phyloP scores from a whole-genome alignment of 2,797 vertebrate genomes.

The Eremophila alpestris region DNA sequence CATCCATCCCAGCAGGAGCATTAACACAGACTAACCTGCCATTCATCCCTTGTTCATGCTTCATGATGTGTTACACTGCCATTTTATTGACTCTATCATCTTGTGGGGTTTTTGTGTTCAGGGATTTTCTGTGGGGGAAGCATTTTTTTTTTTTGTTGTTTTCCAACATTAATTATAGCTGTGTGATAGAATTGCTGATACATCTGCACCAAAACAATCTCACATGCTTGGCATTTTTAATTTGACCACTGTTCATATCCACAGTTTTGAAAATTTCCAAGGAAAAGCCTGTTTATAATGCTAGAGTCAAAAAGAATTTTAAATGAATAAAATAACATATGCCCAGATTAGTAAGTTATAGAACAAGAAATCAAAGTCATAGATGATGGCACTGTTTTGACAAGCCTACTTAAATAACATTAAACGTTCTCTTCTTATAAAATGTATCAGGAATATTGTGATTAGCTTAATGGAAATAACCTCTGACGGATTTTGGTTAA shows the following conservation, averaged over 20 bases:
- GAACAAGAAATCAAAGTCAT: not conserved
- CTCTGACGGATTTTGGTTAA: not conserved
- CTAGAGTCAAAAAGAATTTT: not conserved
- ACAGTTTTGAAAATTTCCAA: not conserved
- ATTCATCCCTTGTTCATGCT: not conserved
- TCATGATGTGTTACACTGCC: not conserved
- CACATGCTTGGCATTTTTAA: not conserved
- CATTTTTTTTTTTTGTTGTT: not conserved
- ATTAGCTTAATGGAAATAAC: not conserved
- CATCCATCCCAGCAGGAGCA: not conserved
- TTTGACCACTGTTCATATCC: not conserved
- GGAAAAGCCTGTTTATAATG: not conserved
- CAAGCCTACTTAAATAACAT: not conserved
- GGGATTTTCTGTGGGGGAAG: rapidly evolving
- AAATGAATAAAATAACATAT: not conserved
- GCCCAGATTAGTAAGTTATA: not conserved
- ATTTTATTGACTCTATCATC: not conserved
- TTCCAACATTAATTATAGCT: not conserved
- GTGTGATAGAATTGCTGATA: not conserved
- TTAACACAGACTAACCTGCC: not conserved
- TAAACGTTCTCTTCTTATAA: not conserved
- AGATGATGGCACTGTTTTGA: not conserved
- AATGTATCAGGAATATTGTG: not conserved
- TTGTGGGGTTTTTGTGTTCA: not conserved
- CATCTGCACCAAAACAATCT: not conserved